Conservation (phyloP, 2,113 vertebrate genomes). For the Limnothrissa miodon region DNA sequence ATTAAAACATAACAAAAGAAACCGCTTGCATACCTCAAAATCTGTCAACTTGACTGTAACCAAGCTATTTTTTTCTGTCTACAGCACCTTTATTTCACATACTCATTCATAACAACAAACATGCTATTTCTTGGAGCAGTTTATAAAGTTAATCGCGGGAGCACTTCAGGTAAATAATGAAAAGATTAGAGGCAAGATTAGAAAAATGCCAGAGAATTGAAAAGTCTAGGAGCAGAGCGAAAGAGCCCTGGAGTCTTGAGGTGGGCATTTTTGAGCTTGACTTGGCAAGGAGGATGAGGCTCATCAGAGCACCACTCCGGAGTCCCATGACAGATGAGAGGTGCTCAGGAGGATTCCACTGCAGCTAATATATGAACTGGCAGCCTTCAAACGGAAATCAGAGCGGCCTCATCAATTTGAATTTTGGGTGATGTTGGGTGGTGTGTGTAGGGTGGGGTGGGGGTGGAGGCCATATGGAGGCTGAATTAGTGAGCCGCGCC, state of each 20-base stretch:
- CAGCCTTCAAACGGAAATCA: slow-evolving; percentile 49
- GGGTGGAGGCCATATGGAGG: neutral
- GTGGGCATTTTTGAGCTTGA: slow-evolving; percentile 43
- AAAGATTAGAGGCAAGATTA: neutral
- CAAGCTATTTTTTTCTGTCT: neutral
- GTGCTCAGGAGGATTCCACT: slow-evolving; percentile 57
- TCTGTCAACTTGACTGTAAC: neutral
- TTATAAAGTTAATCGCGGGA: neutral
- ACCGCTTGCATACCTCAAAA: neutral
- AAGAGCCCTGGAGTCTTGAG: neutral
- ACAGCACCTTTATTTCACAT: neutral
- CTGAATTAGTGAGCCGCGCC: neutral
- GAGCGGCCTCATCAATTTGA: slow-evolving; percentile 40
- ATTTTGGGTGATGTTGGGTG: neutral
- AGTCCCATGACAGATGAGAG: slow-evolving; percentile 55
- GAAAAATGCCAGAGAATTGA: too few species aligned
- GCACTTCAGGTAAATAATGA: neutral
- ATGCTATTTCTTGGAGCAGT: neutral
- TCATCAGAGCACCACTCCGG: slow-evolving; percentile 55
- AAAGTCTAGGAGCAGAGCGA: slow-evolving; percentile 44
- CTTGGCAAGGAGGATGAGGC: slow-evolving; percentile 46
- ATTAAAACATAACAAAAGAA: neutral
- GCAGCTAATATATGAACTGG: slow-evolving; percentile 53
- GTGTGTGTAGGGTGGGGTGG: neutral
- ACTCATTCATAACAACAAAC: neutral